These are phyloP conservation scores for Ips nitidus DNA, from an alignment of 1,140 invertebrate genomes.

Conservation along the genomic window DNA sequence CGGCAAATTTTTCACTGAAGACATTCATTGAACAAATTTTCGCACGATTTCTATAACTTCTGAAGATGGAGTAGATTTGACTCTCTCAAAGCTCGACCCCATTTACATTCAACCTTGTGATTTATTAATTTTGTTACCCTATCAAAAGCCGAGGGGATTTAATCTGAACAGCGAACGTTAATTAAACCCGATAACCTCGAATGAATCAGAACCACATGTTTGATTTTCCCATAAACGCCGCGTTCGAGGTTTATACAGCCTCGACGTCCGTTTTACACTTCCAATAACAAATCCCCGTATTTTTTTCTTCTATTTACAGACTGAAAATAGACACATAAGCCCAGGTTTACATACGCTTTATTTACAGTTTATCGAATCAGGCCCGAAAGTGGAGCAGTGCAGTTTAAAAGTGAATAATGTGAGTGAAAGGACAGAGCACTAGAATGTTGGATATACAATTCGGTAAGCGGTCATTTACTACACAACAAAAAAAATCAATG, in stretches of 20 bases:
- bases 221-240: background rate
- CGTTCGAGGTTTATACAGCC: background rate
- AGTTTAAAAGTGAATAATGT: background rate
- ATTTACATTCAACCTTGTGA: too few species aligned
- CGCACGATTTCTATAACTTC: too few species aligned
- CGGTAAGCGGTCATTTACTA: slow-evolving; percentile 1
- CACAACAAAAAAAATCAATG: too few species aligned
- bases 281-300: background rate
- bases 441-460: slow-evolving; percentile 23
- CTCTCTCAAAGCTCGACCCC: too few species aligned
- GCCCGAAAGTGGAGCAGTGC: slow-evolving; percentile 7
- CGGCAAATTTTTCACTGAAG: too few species aligned
- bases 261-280: background rate
- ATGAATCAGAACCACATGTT: background rate
- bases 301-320: slow-evolving; percentile 1
- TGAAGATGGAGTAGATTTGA: too few species aligned
- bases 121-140: too few species aligned
- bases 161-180: background rate
- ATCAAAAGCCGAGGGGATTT: background rate
- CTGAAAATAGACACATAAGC: background rate
- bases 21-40: too few species aligned
- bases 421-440: background rate
- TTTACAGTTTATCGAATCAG: slow-evolving; percentile 3
- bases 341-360: background rate
- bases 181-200: too few species aligned